Conservation (phyloP, 2,888 invertebrate species). For the Fragum whitleyi region DNA sequence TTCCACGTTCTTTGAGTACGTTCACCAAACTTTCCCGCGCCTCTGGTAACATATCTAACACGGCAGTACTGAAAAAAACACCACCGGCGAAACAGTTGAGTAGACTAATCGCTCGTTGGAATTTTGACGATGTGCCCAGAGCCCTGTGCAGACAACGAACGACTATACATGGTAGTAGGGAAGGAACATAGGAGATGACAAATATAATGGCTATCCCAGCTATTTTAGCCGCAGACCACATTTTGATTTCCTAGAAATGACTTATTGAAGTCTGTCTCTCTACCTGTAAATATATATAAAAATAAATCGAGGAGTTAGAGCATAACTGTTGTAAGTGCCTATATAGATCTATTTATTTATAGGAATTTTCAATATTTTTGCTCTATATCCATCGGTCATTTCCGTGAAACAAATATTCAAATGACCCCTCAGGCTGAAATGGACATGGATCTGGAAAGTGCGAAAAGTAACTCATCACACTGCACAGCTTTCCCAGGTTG, state of each 20-base stretch:
- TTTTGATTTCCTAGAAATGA: not conserved
- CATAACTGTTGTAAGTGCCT: too few species aligned
- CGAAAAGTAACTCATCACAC: too few species aligned
- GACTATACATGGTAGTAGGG: constrained; percentile 52
- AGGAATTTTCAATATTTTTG: too few species aligned
- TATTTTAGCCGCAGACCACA: constrained; percentile 49
- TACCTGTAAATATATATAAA: too few species aligned
- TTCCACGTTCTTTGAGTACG: constrained; percentile 39
- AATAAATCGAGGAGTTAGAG: too few species aligned
- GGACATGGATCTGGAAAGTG: too few species aligned
- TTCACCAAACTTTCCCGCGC: constrained; percentile 79
- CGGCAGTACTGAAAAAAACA: constrained; percentile 84
- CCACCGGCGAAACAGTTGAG: constrained; percentile 84
- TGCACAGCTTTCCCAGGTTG: too few species aligned
- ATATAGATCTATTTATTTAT: too few species aligned
- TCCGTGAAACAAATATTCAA: too few species aligned
- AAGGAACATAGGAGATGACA: constrained; percentile 58
- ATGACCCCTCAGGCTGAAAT: too few species aligned
- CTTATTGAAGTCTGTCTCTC: too few species aligned
- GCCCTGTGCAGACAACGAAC: constrained; percentile 43
- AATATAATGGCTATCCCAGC: constrained; percentile 57
- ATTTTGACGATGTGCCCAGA: constrained; percentile 28
- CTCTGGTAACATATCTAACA: constrained; percentile 84
- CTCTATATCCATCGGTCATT: too few species aligned
- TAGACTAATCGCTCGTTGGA: constrained; percentile 53